Percentiles rank a stretch among this genome's conserved stretches.
Conservation (phyloP, 2,797 vertebrate genomes). For the Cirrhinus mrigala region DNA sequence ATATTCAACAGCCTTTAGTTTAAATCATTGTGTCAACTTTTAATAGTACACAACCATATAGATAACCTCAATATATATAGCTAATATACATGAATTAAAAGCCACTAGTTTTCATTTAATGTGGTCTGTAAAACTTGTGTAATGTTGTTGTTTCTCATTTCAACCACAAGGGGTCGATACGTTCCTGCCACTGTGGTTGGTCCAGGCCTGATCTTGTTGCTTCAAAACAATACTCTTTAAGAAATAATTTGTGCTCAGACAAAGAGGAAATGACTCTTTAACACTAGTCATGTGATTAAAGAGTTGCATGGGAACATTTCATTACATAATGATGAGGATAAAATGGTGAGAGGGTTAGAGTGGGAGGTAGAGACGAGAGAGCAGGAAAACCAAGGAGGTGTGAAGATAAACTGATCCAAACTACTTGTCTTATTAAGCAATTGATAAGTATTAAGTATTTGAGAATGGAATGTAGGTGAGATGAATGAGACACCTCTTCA, state of each 20-base stretch:
- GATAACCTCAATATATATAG: background rate
- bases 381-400: background rate
- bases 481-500: background rate
- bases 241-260: slow-evolving; percentile 50
- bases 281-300: slow-evolving; percentile 38
- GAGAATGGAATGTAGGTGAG: slow-evolving; percentile 1
- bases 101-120: background rate
- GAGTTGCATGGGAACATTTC: slow-evolving; percentile 59
- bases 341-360: background rate
- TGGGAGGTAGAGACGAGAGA: background rate
- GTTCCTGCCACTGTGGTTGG: slow-evolving; percentile 58
- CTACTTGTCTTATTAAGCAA: background rate
- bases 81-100: background rate
- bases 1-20: background rate
- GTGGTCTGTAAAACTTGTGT: background rate
- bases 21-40: background rate
- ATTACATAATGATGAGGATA: slow-evolving; percentile 35
- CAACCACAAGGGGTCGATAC: slow-evolving; percentile 58
- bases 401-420: background rate
- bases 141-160: background rate
- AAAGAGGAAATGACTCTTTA: slow-evolving; percentile 61
- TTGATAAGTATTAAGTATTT: background rate
- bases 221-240: slow-evolving; percentile 49
- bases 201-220: slow-evolving; percentile 18
- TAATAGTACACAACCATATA: too few species aligned